Base-by-base conservation (phyloP, 2,113 vertebrate genomes). In the Synodontis membranacea region DNA sequence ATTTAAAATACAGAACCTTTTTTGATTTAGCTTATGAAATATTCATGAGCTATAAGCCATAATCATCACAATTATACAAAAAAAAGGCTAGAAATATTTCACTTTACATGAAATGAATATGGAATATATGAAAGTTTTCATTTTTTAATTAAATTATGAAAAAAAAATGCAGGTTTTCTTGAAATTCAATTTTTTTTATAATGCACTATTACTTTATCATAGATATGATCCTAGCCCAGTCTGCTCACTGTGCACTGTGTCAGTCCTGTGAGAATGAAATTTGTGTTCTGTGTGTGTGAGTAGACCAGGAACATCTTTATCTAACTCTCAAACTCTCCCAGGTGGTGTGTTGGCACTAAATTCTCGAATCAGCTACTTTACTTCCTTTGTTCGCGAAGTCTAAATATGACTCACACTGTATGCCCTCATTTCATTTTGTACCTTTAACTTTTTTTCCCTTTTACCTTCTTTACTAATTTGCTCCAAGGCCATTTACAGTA, bases 401-500 rank as follows among this genome's bases (percentile, higher is more conserved):
- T 62, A 15, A 21, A 28, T 80, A 52, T 88, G 81, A 86, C 34
- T 84, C 42, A 80, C 8, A 56, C 48, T 44, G 3, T 68, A 79
- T 81, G 78, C 12, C 52, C 62, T 72, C 64, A 28, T 84, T 76
- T 58, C 46, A 19, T 28, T 74, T 86, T 54, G 44, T 60, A 62
- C 17, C 44, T 54, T 70, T 50, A 68, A 14, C 8, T 74, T 66
- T 84, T 56, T 82, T 82, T 42, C 68, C 15, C 28, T 70, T 52
- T 62, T 58, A 54, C 54, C 31, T 23, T 83, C 37, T 60, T 83
- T 88, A 83, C 48, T 89, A 79, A 46, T 64, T 74, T 79, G 7
- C 52, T 28, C 58, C 44, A 75, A 23, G 64, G 0, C 21, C 44
- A 14, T 84, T 89, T 89, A 89, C 82, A 23, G 85, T 89, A 89